A percentile compares a stretch with the other conserved stretches of the same genome.
phyloP scores from a whole-genome alignment of 2,113 vertebrate species.

The Podiceps cristatus region DNA sequence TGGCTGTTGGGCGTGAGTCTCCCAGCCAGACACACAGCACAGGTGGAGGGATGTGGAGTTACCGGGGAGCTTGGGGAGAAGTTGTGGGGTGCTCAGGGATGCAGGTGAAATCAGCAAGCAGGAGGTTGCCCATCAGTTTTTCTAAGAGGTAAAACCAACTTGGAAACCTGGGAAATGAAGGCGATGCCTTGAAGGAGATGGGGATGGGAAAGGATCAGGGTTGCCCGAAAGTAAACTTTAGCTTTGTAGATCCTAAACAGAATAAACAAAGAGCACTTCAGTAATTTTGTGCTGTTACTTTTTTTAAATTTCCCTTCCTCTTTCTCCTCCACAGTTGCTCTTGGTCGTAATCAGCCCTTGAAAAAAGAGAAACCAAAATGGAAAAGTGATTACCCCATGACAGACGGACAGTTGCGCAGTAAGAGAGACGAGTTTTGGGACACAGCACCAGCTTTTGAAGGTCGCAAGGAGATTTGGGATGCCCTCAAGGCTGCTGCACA shows the following conservation, averaged over 20 bases:
- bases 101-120: background rate
- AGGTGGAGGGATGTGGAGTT: rapidly evolving
- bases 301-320: background rate
- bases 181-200: background rate
- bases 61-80: background rate
- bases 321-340: slow-evolving; percentile 83
- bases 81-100: background rate
- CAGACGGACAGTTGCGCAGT: slow-evolving; percentile 95
- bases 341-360: slow-evolving; percentile 96
- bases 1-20: background rate
- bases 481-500: slow-evolving; percentile 93
- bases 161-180: background rate
- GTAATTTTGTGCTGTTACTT: background rate
- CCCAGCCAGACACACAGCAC: background rate
- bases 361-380: slow-evolving; percentile 98
- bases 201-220: no score
- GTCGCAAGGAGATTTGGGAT: slow-evolving; percentile 98
- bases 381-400: slow-evolving; percentile 99
- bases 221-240: background rate
- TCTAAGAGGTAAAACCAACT: background rate
- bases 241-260: rapidly evolving
- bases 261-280: background rate
- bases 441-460: slow-evolving; percentile 96
- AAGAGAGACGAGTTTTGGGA: slow-evolving; percentile 99
- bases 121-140: background rate